Evolutionary conservation across 1,140 invertebrate genomes (phyloP).

Genomic region (Panonychus citri): DNA sequence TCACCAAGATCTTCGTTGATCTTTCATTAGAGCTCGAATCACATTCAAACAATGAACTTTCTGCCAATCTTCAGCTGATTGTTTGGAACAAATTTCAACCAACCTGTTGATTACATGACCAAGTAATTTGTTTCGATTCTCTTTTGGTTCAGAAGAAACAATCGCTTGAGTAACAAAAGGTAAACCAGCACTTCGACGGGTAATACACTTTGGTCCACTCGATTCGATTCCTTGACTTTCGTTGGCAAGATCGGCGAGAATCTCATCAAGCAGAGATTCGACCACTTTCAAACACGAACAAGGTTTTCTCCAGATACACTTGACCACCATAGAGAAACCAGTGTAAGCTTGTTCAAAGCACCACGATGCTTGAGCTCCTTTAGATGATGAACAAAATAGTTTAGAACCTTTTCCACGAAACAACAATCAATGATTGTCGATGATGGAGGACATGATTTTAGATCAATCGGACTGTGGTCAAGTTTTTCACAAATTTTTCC

Average conservation of each 20-base stretch:
- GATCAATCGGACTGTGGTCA: background rate
- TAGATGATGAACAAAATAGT: conserved; percentile 44
- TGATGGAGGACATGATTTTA: no score
- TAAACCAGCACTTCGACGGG: conserved; percentile 65
- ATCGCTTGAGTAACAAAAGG: conserved; percentile 65
- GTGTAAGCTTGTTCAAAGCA: conserved; percentile 84
- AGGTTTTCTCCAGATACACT: conserved; percentile 33
- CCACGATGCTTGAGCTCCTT: conserved; percentile 69
- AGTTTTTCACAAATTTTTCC: conserved; percentile 23
- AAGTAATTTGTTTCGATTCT: background rate
- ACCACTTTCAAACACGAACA: conserved; percentile 16
- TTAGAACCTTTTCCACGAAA: conserved; percentile 34
- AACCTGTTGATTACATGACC: background rate
- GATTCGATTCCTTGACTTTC: background rate
- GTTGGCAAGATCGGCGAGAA: conserved; percentile 37
- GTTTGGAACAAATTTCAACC: background rate
- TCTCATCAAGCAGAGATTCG: conserved; percentile 33
- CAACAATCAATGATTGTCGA: conserved; percentile 14
- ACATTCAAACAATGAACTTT: conserved; percentile 56
- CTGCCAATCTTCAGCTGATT: conserved; percentile 7
- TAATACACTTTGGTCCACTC: conserved; percentile 20
- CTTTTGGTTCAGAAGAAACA: conserved; percentile 5
- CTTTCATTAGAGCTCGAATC: conserved; percentile 48
- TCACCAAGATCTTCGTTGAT: conserved; percentile 49
- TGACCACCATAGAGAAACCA: conserved; percentile 53